Evolutionary conservation across 2,113 vertebrate genomes (phyloP), one percentile per base, ranked within the genome.

Genomic region (Coracopsis vasa): DNA sequence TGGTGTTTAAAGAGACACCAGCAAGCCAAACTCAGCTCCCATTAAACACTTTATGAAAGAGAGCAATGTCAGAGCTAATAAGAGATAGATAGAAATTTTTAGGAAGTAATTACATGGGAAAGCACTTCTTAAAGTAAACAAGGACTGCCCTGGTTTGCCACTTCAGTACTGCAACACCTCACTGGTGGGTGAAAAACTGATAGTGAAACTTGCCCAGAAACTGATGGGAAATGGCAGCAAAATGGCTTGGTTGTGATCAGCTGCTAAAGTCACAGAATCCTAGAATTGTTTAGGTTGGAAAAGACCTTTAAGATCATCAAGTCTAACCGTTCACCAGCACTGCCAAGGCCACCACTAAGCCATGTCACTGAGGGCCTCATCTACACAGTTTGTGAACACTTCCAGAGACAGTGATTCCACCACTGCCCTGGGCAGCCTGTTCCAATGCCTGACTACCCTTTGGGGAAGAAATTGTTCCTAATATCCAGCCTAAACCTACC

Each of bases 91-190:
- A 24, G 7, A n/a, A 37, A 16, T 42, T 61, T 50, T 80, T 31
- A 74, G 88, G 66, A 33, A 51, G 13, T 19, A 37, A 53, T 51
- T 80, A 64, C 31, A 77, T 45, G 31, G 44, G 16, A 62, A 94
- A 78, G 6, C 3, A 53, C 7, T 37, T 50, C 70, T 91, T 77
- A 27, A 54, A 72, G 7, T 11, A 64, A 80, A 9, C 11, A 61
- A 67, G 89, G 16, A 9, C 23, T 54, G 16, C 5, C 56, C 20
- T 41, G 13, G 6, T 73, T 91, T 92, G 28, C 16, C 10, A 4
- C 37, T 35, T 33, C 1, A 5, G 19, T 37, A 39, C 2, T 53
- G 20, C 1, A 0, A 11, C 13, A 69, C 19, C 45, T 74, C 13
- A 2, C 19, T 27, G 10, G 6, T 35, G 15, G 19, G 35, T 42